Percentiles rank a stretch among this genome's conserved stretches.
Conservation (phyloP, 2,797 vertebrate genomes). For the Tadarida brasiliensis region DNA sequence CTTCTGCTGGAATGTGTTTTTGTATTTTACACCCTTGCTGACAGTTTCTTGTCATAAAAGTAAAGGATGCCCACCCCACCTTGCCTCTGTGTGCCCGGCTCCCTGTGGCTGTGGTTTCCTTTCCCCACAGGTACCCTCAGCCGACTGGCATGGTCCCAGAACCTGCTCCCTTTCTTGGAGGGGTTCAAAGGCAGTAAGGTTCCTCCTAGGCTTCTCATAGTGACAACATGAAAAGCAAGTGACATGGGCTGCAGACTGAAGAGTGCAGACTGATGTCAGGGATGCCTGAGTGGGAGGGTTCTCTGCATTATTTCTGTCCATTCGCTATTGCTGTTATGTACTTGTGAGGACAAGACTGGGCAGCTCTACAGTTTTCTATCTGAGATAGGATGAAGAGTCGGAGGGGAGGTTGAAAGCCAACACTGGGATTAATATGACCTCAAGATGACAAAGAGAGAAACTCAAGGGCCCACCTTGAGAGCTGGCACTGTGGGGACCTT, state of each 20-base stretch:
- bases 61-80: neutral
- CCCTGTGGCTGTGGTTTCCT: neutral
- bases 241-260: neutral
- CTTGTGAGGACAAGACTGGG: neutral
- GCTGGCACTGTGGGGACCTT: neutral
- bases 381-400: neutral
- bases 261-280: neutral
- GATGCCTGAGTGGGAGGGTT: neutral
- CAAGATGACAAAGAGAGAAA: neutral
- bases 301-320: neutral
- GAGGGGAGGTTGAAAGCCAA: neutral
- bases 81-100: neutral
- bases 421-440: neutral
- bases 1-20: neutral
- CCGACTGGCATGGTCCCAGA: neutral
- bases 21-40: neutral
- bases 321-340: neutral
- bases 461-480: neutral
- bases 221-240: neutral
- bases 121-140: neutral
- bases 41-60: neutral
- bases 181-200: neutral
- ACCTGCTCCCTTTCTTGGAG: neutral
- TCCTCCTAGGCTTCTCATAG: neutral
- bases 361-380: neutral